Base-by-base conservation (phyloP, 2,113 vertebrate species). In the Embiotoca jacksoni region DNA sequence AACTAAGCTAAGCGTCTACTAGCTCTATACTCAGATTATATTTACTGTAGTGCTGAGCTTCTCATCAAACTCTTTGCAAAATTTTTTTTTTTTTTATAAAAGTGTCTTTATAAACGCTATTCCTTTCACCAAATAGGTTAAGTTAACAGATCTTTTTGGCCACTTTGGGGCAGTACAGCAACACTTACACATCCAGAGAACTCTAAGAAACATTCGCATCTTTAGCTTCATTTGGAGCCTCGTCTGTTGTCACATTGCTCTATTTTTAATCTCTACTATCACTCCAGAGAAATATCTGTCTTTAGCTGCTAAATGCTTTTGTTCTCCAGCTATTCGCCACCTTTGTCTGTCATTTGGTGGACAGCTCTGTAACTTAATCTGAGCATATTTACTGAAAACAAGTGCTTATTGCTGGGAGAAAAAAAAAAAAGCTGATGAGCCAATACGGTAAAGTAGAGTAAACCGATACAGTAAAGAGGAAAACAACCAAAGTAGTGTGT, bases 241-340 rank as follows among this genome's bases (percentile, higher is more conserved):
- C 39, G n/a, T 72, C 44, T 53, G 4, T 75, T 49, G 8, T 35
- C 36, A 52, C 53, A 37, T 58, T n/a, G 62, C 58, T 31, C 36
- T 33, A 30, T 15, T 32, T 47, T 50, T 11, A 6, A 5, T 5
- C 14, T 74, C 50, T 13, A 36, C 52, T 32, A 16, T 30, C 31
- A 14, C 23, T 23, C 23, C 23, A 23, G 23, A 23, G 23, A 23
- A 23, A 23, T 23, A 23, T 23, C 23, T 15, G 14, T 50, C 47
- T 65, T 56, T 57, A 47, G n/a, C 33, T 75, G 8, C 2, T 39
- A 41, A 63, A 62, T 55, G 4, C 0, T 72, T 2, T 2, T 50
- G 23, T 56, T 39, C 15, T 7, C 30, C 16, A 49, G 58, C 8
- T 37, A 3, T 55, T 37, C 7, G 0, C 39, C 6, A 7, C 6